These are phyloP conservation scores for Salvelinus fontinalis DNA, from an alignment of 2,113 vertebrate species.

Conservation along the genomic window DNA sequence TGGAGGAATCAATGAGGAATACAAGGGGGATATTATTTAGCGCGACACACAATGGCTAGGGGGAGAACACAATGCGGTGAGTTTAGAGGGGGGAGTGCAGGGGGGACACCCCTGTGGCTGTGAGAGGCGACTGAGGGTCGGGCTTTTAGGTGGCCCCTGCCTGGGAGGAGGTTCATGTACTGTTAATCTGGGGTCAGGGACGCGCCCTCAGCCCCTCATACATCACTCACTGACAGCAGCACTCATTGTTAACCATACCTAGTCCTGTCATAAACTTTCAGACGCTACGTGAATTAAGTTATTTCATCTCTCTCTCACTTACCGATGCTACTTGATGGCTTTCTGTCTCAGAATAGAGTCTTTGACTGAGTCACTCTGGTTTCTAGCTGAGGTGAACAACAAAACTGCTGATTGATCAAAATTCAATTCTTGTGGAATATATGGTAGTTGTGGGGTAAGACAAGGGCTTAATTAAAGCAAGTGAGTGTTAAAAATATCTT, in stretches of 20 bases:
- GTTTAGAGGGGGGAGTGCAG: conserved; percentile 40
- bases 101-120: conserved; percentile 66
- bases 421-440: no score
- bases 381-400: background rate
- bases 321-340: conserved; percentile 6
- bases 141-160: conserved; percentile 64
- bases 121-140: conserved; percentile 62
- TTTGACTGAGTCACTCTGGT: background rate
- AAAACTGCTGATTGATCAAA: background rate
- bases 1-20: conserved; percentile 7
- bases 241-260: conserved; percentile 42
- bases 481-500: no score
- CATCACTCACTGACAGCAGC: conserved; percentile 64
- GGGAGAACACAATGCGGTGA: conserved; percentile 58
- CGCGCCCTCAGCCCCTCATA: conserved; percentile 50
- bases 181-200: conserved; percentile 73
- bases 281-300: background rate
- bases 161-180: conserved; percentile 68
- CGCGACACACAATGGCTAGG: conserved; percentile 48
- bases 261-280: conserved; percentile 40
- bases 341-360: background rate
- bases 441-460: no score
- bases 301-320: background rate
- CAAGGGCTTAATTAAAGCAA: no score
- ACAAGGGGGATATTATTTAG: conserved; percentile 57